These are phyloP conservation scores for Urosaurus nigricauda DNA, from an alignment of 2,797 vertebrate species.

Conservation along the genomic window DNA sequence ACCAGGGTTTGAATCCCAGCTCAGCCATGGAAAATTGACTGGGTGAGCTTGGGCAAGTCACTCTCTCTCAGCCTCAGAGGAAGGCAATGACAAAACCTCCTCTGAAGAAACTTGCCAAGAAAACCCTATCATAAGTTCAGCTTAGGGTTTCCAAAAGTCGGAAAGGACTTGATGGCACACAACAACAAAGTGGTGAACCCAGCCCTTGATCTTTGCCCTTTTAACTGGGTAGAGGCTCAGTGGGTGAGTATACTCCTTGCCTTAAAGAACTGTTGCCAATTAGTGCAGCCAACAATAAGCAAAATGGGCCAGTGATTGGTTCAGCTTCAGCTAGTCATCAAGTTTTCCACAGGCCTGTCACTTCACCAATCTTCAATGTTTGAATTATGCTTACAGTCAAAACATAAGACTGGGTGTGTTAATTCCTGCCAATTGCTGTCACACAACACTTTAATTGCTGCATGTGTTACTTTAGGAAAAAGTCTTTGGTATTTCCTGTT, in stretches of 20 bases:
- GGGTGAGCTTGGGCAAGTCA: too few species aligned
- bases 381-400: conserved; percentile 20
- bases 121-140: too few species aligned
- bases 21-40: too few species aligned
- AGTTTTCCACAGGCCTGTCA: conserved; percentile 28
- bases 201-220: neutral
- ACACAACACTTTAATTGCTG: conserved; percentile 42
- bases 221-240: neutral
- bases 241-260: too few species aligned
- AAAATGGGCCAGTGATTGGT: too few species aligned
- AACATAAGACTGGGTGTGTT: conserved; percentile 21
- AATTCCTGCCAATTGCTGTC: conserved; percentile 1
- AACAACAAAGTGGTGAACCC: neutral
- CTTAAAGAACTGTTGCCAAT: neutral
- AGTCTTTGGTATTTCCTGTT: conserved; percentile 26
- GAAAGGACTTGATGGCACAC: too few species aligned
- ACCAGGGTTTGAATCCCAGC: too few species aligned
- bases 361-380: conserved; percentile 38
- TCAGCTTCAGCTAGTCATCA: neutral
- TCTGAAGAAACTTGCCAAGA: too few species aligned
- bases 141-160: too few species aligned
- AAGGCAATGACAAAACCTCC: too few species aligned
- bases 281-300: too few species aligned
- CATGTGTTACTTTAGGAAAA: conserved; percentile 31
- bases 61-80: too few species aligned